Evolutionary conservation across 2,888 invertebrate genomes (phyloP).

Genomic region (Orgyia antiqua): DNA sequence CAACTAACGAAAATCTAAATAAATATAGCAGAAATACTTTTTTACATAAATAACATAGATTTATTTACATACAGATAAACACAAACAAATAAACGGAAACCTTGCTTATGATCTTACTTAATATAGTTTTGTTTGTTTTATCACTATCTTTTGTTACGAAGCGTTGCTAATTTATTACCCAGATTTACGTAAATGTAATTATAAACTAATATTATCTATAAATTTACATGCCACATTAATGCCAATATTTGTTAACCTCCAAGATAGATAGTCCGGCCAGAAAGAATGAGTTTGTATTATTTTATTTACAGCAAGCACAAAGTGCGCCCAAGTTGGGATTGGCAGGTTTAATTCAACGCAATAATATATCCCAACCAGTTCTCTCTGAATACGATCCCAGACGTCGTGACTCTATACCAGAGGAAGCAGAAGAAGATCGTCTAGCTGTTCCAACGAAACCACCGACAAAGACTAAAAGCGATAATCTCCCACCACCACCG

Average conservation of each 20-base stretch:
- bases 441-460: slow-evolving; percentile 42
- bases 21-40: neutral
- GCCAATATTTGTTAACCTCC: no score
- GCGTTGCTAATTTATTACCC: slow-evolving; percentile 50
- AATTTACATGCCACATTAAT: no score
- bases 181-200: slow-evolving; percentile 22
- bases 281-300: no score
- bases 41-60: neutral
- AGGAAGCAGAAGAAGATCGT: slow-evolving; percentile 75
- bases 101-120: slow-evolving; percentile 28
- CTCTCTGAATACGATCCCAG: slow-evolving; percentile 77
- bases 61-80: slow-evolving; percentile 18
- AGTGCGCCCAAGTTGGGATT: slow-evolving; percentile 80
- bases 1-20: no score
- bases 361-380: slow-evolving; percentile 80
- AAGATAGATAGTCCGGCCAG: no score
- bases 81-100: slow-evolving; percentile 30
- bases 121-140: slow-evolving; percentile 31
- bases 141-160: slow-evolving; percentile 39
- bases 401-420: slow-evolving; percentile 80
- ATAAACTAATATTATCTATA: neutral
- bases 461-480: slow-evolving; percentile 57
- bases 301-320: slow-evolving; percentile 76
- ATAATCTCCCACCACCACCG: slow-evolving; percentile 57
- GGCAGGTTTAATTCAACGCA: slow-evolving; percentile 66